Evolutionary conservation across 2,888 invertebrate species (phyloP), one percentile per base, ranked within the genome.

Genomic region (Drosophila melanocephala): DNA sequence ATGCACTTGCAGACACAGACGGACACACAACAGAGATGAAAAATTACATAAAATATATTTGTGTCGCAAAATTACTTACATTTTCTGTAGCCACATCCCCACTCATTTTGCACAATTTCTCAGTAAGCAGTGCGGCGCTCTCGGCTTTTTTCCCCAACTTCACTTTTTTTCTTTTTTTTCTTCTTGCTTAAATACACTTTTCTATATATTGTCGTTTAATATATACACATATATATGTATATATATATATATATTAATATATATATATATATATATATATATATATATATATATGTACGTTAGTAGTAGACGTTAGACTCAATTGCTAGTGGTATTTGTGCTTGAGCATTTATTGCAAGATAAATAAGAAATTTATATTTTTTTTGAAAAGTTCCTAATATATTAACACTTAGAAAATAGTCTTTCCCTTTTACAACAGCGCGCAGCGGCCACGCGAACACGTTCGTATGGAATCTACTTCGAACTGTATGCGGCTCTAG

Each of bases 1-100:
- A 57, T 88, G 69, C 77, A 68, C 62, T 62, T 50, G 51, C 53
- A 30, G 60, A 67, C 61, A 72, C 47, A 9, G 47, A 47, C 22
- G 26, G 47, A 47, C 47, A 47, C 26, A 47, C 47, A 47, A 26
- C 47, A 47, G 70, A 64, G 57, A 72, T 59, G 57, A 75, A 77
- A 47, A 88, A 87, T 90, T 87, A 87, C 74, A 90, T 83, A 84
- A 87, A 87, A 82, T 47, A 76, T 67, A 69, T 85, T 73, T 62
- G 67, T 74, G 72, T 73, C 74, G 55, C 26, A 73, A 72, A 64
- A 64, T 71, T 90, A 93, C 92, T 92, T 93, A 92, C 92, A 87
- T 88, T 92, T 84, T 91, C 89, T 70, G 80, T 84, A 67, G 91
- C 92, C 83, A 91, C 91, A 91, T 93, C 92, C 80, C 92, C 93